These are phyloP conservation scores for Nemotelus pantherinus DNA, from an alignment of 2,888 invertebrate species.

Conservation along the genomic window DNA sequence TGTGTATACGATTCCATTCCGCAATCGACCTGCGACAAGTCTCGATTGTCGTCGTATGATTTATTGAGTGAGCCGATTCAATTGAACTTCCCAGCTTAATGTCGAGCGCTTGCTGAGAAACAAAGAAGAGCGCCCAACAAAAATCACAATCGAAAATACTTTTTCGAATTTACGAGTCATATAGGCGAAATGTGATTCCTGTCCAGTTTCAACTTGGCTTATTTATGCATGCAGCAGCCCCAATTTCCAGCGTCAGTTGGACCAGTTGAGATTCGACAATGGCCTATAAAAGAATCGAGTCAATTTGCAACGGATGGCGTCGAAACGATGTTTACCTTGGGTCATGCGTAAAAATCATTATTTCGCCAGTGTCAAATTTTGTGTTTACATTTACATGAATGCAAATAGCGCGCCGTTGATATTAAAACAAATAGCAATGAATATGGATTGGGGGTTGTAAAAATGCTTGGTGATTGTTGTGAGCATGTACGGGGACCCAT, in stretches of 20 bases:
- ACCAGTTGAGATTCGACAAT: slow-evolving; percentile 13
- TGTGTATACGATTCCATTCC: slow-evolving; percentile 24
- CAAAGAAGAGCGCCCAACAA: neutral
- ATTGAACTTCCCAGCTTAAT: slow-evolving; percentile 30
- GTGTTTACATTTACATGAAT: slow-evolving; percentile 11
- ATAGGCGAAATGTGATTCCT: slow-evolving; percentile 6
- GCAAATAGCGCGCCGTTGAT: neutral
- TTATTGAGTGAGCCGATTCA: slow-evolving; percentile 40
- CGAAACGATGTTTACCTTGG: slow-evolving; percentile 17
- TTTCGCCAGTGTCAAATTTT: neutral
- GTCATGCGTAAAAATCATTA: slow-evolving; percentile 6
- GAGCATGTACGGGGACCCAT: neutral
- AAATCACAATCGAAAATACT: neutral
- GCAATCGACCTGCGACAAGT: slow-evolving; percentile 24
- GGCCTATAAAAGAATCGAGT: slow-evolving; percentile 37
- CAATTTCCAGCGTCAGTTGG: no score
- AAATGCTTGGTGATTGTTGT: no score
- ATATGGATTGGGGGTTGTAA: neutral
- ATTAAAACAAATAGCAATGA: slow-evolving; percentile 33
- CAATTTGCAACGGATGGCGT: slow-evolving; percentile 29
- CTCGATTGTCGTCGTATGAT: slow-evolving; percentile 23
- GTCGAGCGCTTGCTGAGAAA: neutral
- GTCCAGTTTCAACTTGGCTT: slow-evolving; percentile 6
- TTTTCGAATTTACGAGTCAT: slow-evolving; percentile 31
- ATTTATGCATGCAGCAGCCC: slow-evolving; percentile 25